Conservation (phyloP, 2,888 invertebrate genomes). For the Merodon equestris region DNA sequence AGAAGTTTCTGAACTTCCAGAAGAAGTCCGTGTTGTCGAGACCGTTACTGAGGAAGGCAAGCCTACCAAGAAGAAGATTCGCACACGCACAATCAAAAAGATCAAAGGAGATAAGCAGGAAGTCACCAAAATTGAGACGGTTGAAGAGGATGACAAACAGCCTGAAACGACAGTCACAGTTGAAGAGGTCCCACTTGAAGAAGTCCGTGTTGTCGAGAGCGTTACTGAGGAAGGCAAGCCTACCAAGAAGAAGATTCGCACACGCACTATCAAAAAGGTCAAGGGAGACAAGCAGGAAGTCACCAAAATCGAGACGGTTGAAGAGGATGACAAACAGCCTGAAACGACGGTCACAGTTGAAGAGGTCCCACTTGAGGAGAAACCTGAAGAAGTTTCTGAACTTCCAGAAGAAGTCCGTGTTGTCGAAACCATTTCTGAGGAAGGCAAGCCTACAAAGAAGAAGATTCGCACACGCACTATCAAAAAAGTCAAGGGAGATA, state of each 20-base stretch:
- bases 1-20: conserved; percentile 69
- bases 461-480: conserved; percentile 55
- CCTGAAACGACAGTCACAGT: conserved; percentile 69
- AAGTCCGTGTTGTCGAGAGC: conserved; percentile 72
- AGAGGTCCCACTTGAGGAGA: conserved; percentile 70
- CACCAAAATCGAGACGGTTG: conserved; percentile 73
- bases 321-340: conserved; percentile 75
- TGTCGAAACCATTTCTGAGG: conserved; percentile 74
- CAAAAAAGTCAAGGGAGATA: conserved; percentile 55
- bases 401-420: conserved; percentile 72
- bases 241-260: conserved; percentile 72
- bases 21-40: no score
- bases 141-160: conserved; percentile 70
- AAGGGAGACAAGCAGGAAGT: conserved; percentile 70
- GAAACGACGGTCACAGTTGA: conserved; percentile 73
- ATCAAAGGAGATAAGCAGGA: no score
- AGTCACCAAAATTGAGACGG: no score
- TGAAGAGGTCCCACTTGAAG: conserved; percentile 76
- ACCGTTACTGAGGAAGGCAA: no score
- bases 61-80: no score
- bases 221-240: conserved; percentile 71
- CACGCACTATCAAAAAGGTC: conserved; percentile 52
- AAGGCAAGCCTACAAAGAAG: conserved; percentile 73
- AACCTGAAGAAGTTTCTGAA: conserved; percentile 70
- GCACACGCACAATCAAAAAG: no score